Evolutionary conservation across 2,113 vertebrate genomes (phyloP).

Genomic region (Phasianus colchicus): DNA sequence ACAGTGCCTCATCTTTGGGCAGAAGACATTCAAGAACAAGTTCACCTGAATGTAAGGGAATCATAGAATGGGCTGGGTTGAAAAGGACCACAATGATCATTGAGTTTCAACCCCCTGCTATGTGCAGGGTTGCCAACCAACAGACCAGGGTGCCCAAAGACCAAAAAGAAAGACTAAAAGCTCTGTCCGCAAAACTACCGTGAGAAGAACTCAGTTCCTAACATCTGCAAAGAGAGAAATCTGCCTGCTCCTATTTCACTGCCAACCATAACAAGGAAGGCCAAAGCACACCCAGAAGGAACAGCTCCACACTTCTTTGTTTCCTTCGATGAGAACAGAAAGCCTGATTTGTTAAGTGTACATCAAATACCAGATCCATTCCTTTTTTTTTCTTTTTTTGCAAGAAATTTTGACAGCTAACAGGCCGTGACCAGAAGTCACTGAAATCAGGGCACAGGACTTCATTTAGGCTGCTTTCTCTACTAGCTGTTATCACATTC

Average conservation of each 20-base stretch:
- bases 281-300: background rate
- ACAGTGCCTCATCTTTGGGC: too few relatives aligned
- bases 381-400: background rate
- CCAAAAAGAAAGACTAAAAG: background rate
- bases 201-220: accelerated
- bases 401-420: background rate
- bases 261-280: background rate
- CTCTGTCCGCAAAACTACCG: background rate
- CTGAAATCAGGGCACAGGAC: background rate
- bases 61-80: too few relatives aligned
- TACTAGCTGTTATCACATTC: background rate
- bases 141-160: too few relatives aligned
- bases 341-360: background rate
- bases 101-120: too few relatives aligned
- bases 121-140: too few relatives aligned
- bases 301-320: background rate
- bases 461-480: background rate
- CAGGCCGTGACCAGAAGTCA: background rate
- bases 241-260: accelerated
- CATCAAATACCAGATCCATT: background rate
- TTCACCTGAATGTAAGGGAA: background rate
- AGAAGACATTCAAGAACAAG: background rate
- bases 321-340: background rate
- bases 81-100: too few relatives aligned
- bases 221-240: background rate